Evolutionary conservation across 1,140 invertebrate genomes (phyloP).

Genomic region (Amyelois transitella): DNA sequence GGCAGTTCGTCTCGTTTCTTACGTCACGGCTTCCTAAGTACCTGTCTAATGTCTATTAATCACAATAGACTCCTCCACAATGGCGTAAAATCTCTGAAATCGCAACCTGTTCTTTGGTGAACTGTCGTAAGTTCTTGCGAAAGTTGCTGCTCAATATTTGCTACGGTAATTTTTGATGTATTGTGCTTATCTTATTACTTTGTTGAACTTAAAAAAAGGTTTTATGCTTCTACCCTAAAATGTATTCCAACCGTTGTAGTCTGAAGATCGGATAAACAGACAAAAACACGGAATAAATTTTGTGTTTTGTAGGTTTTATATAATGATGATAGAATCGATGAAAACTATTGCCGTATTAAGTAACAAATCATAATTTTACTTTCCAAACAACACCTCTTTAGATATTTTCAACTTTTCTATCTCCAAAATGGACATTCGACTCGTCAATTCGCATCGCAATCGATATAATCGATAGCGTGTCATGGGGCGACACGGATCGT

Average conservation of each 20-base stretch:
- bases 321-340: no score
- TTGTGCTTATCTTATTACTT: neutral
- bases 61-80: neutral
- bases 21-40: neutral
- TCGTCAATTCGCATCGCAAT: neutral
- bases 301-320: no score
- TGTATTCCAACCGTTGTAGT: no score
- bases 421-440: neutral
- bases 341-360: no score
- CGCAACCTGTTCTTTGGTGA: neutral
- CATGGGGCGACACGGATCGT: constrained; percentile 19
- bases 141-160: neutral
- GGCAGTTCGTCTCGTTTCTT: no score
- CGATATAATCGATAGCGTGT: constrained; percentile 7
- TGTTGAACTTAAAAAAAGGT: neutral
- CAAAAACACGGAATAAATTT: no score
- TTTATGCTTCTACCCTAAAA: no score
- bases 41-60: neutral
- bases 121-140: neutral
- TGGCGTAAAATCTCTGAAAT: neutral
- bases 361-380: no score
- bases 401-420: neutral
- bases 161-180: neutral
- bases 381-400: neutral
- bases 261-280: no score